Percentiles rank a stretch among this genome's conserved stretches.
phyloP scores from a whole-genome alignment of 2,888 invertebrate species.

The Mythimna vitellina region DNA sequence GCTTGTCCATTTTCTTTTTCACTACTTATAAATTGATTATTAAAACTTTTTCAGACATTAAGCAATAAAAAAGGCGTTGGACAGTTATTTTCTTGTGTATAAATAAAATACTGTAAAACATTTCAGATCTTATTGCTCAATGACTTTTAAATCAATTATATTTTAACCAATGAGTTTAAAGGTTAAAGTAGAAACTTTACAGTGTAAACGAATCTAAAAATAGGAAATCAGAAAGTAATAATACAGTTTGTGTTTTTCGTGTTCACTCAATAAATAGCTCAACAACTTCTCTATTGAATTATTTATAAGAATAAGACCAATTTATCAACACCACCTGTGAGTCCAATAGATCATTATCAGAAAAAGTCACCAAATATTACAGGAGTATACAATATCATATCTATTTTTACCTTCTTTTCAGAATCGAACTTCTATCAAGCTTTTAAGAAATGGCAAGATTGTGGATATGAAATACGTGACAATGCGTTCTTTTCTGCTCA shows the following conservation, averaged over 20 bases:
- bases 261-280: neutral
- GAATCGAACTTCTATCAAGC: constrained; percentile 53
- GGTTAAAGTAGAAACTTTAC: neutral
- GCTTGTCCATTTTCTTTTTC: constrained; percentile 28
- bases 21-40: constrained; percentile 43
- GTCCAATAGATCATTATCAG: constrained; percentile 20
- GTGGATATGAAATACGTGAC: constrained; percentile 75
- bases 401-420: constrained; percentile 49
- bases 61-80: constrained; percentile 22
- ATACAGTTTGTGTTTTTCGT: neutral
- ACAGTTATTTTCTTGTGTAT: constrained; percentile 6
- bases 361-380: constrained; percentile 13
- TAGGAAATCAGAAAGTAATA: neutral
- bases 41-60: constrained; percentile 51
- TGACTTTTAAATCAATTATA: neutral
- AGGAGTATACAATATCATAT: constrained; percentile 1
- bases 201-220: neutral
- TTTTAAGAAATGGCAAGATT: constrained; percentile 74
- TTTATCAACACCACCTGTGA: constrained; percentile 27
- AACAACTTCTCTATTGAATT: constrained; percentile 9
- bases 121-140: neutral
- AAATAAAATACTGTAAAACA: neutral
- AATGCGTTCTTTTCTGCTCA: constrained; percentile 69
- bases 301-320: constrained; percentile 25
- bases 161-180: neutral